Conservation (phyloP, 2,888 invertebrate species). For the Thereva nobilitata region DNA sequence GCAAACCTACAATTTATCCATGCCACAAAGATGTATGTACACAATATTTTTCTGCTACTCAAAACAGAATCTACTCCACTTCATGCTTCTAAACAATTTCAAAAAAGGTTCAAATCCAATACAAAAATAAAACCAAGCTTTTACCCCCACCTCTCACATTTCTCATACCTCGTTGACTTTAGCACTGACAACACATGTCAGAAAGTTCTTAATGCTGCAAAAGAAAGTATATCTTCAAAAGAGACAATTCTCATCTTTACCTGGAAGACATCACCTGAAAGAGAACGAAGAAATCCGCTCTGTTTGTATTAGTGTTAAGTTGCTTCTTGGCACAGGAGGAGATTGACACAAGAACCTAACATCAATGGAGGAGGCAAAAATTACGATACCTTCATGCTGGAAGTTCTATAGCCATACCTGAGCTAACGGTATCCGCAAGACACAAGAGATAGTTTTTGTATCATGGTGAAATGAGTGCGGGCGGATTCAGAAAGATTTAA, state of each 20-base stretch:
- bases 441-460: too few species aligned
- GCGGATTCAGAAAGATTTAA: too few species aligned
- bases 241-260: conserved; percentile 15
- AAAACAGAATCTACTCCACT: too few species aligned
- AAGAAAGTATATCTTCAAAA: conserved; percentile 21
- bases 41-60: too few species aligned
- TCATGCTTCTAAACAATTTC: conserved; percentile 2
- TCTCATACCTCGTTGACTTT: conserved; percentile 16
- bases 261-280: conserved; percentile 16
- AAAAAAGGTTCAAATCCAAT: background rate
- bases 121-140: background rate
- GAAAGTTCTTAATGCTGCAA: conserved; percentile 33
- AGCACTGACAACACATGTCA: conserved; percentile 6
- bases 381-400: conserved; percentile 13
- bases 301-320: conserved; percentile 6
- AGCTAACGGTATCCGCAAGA: too few species aligned
- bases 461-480: too few species aligned
- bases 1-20: too few species aligned
- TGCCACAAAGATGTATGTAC: too few species aligned
- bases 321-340: conserved; percentile 10
- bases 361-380: conserved; percentile 9
- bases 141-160: conserved; percentile 11
- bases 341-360: conserved; percentile 16
- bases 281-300: conserved; percentile 1
- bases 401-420: conserved; percentile 14